These are phyloP conservation scores for Papilio demoleus DNA, from an alignment of 2,888 invertebrate species.

Conservation along the genomic window DNA sequence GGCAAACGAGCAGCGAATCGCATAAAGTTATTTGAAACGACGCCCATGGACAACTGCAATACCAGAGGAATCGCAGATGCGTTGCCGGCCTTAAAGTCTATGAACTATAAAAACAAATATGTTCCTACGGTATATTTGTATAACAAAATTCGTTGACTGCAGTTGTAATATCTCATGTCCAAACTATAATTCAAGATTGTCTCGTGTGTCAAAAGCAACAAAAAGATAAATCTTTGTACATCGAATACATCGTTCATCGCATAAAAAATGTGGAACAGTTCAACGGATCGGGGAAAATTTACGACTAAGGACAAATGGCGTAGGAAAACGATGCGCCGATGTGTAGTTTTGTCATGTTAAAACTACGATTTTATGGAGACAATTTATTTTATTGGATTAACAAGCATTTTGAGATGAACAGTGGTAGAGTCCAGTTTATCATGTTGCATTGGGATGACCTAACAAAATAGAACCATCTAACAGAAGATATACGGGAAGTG, in stretches of 20 bases:
- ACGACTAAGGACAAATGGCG: constrained; percentile 33
- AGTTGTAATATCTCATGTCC: constrained; percentile 21
- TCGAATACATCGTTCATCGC: constrained; percentile 28
- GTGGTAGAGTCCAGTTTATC: no score
- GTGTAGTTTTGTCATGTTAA: constrained; percentile 6
- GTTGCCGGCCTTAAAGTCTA: no score
- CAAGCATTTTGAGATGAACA: background rate
- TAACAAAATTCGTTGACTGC: background rate
- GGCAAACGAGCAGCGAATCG: no score
- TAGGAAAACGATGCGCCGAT: constrained; percentile 35
- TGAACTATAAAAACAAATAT: no score
- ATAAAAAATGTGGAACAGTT: constrained; percentile 35
- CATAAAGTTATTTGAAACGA: no score
- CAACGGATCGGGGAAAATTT: constrained; percentile 28
- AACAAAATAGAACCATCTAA: no score
- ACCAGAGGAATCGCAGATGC: no score
- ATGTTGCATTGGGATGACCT: no score
- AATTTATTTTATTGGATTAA: background rate
- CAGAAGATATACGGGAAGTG: no score
- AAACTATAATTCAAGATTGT: constrained; percentile 20
- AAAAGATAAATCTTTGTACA: constrained; percentile 20
- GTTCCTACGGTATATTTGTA: background rate
- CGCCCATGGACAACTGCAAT: no score
- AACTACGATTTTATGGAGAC: background rate
- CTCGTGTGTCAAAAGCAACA: constrained; percentile 13